A percentile compares a stretch with the other conserved stretches of the same genome.
Evolutionary conservation across 2,113 vertebrate species (phyloP).

Genomic region (Thymallus thymallus): DNA sequence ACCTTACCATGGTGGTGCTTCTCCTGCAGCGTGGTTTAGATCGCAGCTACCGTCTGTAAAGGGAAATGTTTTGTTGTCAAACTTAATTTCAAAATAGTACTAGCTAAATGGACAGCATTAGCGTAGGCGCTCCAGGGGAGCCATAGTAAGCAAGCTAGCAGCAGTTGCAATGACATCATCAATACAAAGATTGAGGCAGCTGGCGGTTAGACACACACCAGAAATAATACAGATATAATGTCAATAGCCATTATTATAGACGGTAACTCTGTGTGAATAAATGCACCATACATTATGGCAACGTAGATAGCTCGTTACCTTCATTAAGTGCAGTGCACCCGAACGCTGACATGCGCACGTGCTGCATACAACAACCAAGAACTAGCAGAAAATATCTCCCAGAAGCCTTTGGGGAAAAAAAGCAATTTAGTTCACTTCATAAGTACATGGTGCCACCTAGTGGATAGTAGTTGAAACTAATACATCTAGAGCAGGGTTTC

Average conservation of each 20-base stretch:
- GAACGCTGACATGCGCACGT: neutral
- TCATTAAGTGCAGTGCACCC: neutral
- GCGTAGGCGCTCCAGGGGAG: no score
- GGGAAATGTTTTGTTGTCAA: no score
- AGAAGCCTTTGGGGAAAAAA: neutral
- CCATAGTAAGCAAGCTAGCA: neutral
- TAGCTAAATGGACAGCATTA: no score
- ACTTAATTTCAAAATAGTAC: no score
- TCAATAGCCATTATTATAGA: neutral
- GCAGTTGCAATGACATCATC: neutral
- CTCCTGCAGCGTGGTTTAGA: neutral
- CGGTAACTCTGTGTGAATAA: neutral
- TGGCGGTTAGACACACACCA: neutral
- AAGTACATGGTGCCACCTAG: neutral
- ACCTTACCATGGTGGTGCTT: neutral
- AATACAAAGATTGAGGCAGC: constrained; percentile 2
- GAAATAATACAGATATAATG: neutral
- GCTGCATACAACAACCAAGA: neutral
- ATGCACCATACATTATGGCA: neutral
- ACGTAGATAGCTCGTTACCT: neutral
- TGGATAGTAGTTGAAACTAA: neutral
- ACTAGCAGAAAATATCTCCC: neutral
- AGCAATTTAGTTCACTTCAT: neutral
- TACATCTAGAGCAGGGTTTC: neutral
- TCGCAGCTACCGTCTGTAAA: neutral